Evolutionary conservation across 2,797 vertebrate species (phyloP).

Genomic region (Danio tinwini): DNA sequence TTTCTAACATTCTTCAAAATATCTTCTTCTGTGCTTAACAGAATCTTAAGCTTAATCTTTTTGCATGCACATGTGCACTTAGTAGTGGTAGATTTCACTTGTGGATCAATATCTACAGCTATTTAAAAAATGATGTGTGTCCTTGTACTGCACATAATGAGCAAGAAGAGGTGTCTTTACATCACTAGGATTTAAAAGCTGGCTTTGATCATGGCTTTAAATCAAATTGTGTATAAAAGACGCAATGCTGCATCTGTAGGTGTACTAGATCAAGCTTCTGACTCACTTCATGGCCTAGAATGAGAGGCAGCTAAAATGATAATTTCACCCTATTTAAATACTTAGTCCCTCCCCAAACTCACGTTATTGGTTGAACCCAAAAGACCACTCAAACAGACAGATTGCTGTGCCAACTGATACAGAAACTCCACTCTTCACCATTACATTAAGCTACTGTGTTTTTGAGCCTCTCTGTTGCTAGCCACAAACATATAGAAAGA

Average conservation of each 20-base stretch:
- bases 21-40: no score
- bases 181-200: not conserved
- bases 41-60: no score
- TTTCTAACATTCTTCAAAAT: no score
- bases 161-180: not conserved
- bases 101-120: constrained; percentile 9
- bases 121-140: not conserved
- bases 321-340: not conserved
- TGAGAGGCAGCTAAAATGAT: not conserved
- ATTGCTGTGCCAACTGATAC: not conserved
- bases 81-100: not conserved
- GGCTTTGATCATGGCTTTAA: not conserved
- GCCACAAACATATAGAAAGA: not conserved
- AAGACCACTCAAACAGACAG: not conserved
- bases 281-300: not conserved
- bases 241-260: not conserved
- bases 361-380: not conserved
- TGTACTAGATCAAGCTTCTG: not conserved
- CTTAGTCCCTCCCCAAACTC: not conserved
- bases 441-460: not conserved
- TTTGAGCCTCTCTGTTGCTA: not conserved
- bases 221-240: not conserved
- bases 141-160: not conserved
- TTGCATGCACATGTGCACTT: constrained; percentile 1
- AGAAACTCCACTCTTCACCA: not conserved